These are phyloP conservation scores for Meandrina meandrites DNA, from an alignment of 92 coral and sea anemone species.

Conservation along the genomic window DNA sequence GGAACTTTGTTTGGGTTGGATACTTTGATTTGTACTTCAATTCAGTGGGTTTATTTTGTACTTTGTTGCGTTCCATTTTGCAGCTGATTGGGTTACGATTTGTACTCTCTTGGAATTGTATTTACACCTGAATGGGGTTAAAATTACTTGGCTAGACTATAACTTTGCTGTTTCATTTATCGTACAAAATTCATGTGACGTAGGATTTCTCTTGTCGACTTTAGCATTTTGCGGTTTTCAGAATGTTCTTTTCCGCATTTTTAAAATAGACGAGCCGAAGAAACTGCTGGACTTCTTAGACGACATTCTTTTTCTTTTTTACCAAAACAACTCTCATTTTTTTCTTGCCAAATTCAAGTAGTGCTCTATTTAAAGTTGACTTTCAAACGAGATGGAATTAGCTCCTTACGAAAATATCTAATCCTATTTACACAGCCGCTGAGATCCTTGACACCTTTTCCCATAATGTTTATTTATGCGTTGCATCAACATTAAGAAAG, in stretches of 20 bases:
- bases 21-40: neutral
- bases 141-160: neutral
- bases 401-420: neutral
- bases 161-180: too few relatives aligned
- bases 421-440: slow-evolving; percentile 6
- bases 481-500: neutral
- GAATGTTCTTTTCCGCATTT: too few relatives aligned
- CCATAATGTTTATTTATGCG: neutral
- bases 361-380: neutral
- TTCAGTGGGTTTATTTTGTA: neutral
- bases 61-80: neutral
- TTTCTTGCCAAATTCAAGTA: neutral
- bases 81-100: neutral
- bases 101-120: neutral
- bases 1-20: neutral
- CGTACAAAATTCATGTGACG: too few relatives aligned
- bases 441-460: neutral
- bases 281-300: too few relatives aligned
- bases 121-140: neutral
- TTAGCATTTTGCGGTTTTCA: too few relatives aligned
- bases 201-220: too few relatives aligned
- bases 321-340: too few relatives aligned
- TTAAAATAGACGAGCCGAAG: too few relatives aligned
- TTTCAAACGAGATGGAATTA: neutral
- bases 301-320: too few relatives aligned